Base-by-base conservation (phyloP, 2,888 invertebrate genomes). In the Diplazon laetatorius region DNA sequence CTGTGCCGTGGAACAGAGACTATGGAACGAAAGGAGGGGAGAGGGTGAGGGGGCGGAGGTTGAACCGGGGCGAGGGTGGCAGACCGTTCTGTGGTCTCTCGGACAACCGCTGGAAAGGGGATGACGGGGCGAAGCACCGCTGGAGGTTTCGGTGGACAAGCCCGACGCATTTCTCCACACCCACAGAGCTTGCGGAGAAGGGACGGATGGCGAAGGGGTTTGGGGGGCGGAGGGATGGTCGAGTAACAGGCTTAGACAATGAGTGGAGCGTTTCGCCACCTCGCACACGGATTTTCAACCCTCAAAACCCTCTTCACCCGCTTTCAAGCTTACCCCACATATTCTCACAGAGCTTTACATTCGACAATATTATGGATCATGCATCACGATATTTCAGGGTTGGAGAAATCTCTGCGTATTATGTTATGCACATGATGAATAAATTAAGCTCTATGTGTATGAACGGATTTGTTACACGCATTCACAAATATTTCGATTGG, bases 211-310 rank as follows among this genome's bases (percentile, higher is more conserved):
- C 10, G 55, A n/a, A n/a, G n/a, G n/a, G n/a, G n/a, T n/a, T n/a
- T n/a, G 52, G 60, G 44, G 25, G 74, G 6, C 30, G 6, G 16
- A 66, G 12, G 52, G 78, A 60, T 44, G 44, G 44, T 73, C 68
- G 70, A 70, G 78, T 81, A 81, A 78, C 75, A 72, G 76, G 78
- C 76, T 78, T 78, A 71, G 75, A 81, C 80, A 80, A 78, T 81
- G 76, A 76, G 63, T 72, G 59, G 73, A 73, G 37, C 59, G 68
- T 69, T 60, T 69, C 65, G 44, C 71, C 48, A 30, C 66, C 62
- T 10, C 44, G 70, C 57, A 59, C n/a, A 59, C 39, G 62, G 46
- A 16, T 62, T 60, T 18, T 16, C 62, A 46, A 50, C 42, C 25
- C 46, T 70, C 16, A 22, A 2, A 25, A 6, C 25, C 48, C 48